Evolutionary conservation across 2,113 vertebrate species (phyloP), one percentile per base, ranked within the genome.

Genomic region (Pteruthius melanotis): DNA sequence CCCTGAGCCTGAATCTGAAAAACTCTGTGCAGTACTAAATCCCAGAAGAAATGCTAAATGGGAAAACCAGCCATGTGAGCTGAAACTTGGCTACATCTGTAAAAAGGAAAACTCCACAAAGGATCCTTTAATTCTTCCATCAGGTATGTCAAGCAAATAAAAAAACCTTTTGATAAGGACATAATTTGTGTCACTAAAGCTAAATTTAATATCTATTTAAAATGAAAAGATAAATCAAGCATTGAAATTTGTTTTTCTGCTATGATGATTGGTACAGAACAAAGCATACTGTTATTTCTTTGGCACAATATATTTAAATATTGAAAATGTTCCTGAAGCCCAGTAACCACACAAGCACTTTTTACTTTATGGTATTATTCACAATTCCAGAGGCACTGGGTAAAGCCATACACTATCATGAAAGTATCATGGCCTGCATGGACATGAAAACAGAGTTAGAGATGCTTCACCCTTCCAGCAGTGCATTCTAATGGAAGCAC

Each of bases 31-130:
- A 40, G 97, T 98, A 28, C 89, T 99, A 35, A 98, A 99, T 87
- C 97, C 98, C 44, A 98, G 96, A 53, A 99, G 98, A 97, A 98
- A 98, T 61, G 98, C 98, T 24, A 99, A 99, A 79, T 99, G 99
- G 99, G 99, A 99, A 84, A 99, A 98, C 84, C 87, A 83, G 13
- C 68, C 95, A 27, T 99, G 99, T 95, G 93, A 93, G 18, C 98
- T 98, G 94, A 99, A 98, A 94, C 83, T 98, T 60, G 99, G 99
- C 56, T 99, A 99, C 84, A 98, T 99, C 87, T 99, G 99, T 88
- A 98, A 99, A 78, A 99, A 98, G 94, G 98, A 98, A 90, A 99
- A 99, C 74, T 97, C 97, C 6, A 98, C 98, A 28, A 33, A 91
- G 78, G 84, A 96, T 91, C 37, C 91, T 65, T 97, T 96, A 31